Conservation (phyloP, 2,888 invertebrate genomes). For the Saturnia pavonia region DNA sequence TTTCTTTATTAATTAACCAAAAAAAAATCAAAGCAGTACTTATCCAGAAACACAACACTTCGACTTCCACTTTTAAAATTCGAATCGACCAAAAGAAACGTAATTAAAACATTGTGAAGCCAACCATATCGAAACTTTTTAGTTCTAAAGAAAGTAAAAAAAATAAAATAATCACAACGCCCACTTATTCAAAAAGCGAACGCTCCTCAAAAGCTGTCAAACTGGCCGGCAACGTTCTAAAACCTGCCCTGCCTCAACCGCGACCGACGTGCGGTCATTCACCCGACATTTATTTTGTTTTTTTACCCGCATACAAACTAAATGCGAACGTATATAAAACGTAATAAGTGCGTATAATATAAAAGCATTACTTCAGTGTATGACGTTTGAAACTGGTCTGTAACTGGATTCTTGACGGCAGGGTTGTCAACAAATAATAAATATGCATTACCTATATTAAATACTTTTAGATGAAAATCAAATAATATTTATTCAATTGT, state of each 20-base stretch:
- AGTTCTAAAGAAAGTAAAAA: slow-evolving; percentile 21
- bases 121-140: slow-evolving; percentile 52
- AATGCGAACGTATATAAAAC: slow-evolving; percentile 57
- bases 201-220: slow-evolving; percentile 79
- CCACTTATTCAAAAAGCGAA: slow-evolving; percentile 77
- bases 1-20: too few species aligned
- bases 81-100: slow-evolving; percentile 31
- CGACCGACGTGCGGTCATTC: slow-evolving; percentile 62
- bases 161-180: slow-evolving; percentile 49
- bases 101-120: slow-evolving; percentile 55
- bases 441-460: not conserved
- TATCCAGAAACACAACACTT: too few species aligned
- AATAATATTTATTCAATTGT: not conserved
- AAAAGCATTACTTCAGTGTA: slow-evolving; percentile 64
- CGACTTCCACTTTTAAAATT: not conserved
- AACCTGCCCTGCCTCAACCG: slow-evolving; percentile 73
- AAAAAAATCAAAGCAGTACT: too few species aligned
- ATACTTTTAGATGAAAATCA: not conserved
- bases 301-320: slow-evolving; percentile 74
- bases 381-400: slow-evolving; percentile 66
- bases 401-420: slow-evolving; percentile 55
- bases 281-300: slow-evolving; percentile 75
- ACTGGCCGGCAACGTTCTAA: slow-evolving; percentile 60
- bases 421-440: slow-evolving; percentile 21
- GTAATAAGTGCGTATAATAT: slow-evolving; percentile 60